Conservation (phyloP, 1,140 invertebrate genomes). For the Ectropis grisescens region DNA sequence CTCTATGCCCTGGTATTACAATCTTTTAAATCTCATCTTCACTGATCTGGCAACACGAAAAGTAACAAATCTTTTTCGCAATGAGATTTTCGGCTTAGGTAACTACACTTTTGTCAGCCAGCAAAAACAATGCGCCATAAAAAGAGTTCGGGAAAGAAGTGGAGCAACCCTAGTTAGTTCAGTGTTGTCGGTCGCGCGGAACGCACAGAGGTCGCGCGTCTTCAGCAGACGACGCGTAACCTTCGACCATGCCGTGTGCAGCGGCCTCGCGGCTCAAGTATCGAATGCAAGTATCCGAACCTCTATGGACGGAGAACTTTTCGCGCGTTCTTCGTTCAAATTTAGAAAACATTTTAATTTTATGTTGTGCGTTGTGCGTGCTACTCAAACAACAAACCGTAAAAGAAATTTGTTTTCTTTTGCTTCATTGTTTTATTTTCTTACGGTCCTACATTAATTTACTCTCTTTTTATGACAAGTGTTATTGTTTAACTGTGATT, state of each 20-base stretch:
- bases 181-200: slow-evolving; percentile 34
- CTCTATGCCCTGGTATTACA: too few species aligned
- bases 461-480: too few species aligned
- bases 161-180: slow-evolving; percentile 48
- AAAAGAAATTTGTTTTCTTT: too few species aligned
- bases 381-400: too few species aligned
- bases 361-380: background rate
- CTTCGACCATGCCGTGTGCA: slow-evolving; percentile 48
- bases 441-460: too few species aligned
- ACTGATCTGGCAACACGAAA: background rate
- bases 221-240: slow-evolving; percentile 12
- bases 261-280: slow-evolving; percentile 33
- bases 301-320: too few species aligned
- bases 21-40: too few species aligned
- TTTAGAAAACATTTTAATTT: background rate
- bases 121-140: slow-evolving; percentile 44
- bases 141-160: slow-evolving; percentile 30
- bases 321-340: too few species aligned
- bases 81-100: slow-evolving; percentile 21
- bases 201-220: slow-evolving; percentile 28
- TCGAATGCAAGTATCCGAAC: slow-evolving; percentile 48
- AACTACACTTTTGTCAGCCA: slow-evolving; percentile 8
- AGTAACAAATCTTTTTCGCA: slow-evolving; percentile 24
- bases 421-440: too few species aligned
- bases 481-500: too few species aligned